phyloP scores from a whole-genome alignment of 2,113 vertebrate species.

The Aramus guarauna region DNA sequence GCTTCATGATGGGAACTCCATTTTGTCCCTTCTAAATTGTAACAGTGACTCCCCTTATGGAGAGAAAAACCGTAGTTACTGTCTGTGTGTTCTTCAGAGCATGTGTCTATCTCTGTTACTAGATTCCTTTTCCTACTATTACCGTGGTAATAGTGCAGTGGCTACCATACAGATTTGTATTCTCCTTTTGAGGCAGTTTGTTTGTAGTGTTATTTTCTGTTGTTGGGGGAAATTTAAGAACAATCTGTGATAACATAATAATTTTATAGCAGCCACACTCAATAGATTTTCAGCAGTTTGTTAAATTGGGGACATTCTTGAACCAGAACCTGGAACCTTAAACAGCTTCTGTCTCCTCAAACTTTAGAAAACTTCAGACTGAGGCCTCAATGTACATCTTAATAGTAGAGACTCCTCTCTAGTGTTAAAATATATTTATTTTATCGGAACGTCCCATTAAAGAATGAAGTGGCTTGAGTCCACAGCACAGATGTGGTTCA shows the following conservation, averaged over 20 bases:
- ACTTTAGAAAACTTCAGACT: neutral
- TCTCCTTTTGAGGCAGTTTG: neutral
- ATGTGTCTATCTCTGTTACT: neutral
- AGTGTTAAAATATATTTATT: neutral
- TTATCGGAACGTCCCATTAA: neutral
- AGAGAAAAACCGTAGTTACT: neutral
- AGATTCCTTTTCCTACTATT: neutral
- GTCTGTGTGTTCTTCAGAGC: neutral
- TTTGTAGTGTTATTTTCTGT: accelerated
- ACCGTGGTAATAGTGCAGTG: neutral
- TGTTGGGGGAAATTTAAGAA: neutral
- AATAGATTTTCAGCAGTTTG: neutral
- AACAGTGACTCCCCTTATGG: neutral
- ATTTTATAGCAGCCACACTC: neutral
- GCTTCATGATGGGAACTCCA: neutral
- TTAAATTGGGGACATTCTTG: neutral
- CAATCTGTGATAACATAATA: neutral
- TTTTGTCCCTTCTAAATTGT: neutral
- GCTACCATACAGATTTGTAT: neutral
- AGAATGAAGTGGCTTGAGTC: neutral
- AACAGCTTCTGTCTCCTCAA: neutral
- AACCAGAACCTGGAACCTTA: neutral
- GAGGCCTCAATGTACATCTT: neutral
- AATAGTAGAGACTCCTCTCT: neutral
- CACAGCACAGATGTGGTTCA: neutral